Conservation (phyloP, 2,888 invertebrate genomes). For the Stenoptilia bipunctidactyla region DNA sequence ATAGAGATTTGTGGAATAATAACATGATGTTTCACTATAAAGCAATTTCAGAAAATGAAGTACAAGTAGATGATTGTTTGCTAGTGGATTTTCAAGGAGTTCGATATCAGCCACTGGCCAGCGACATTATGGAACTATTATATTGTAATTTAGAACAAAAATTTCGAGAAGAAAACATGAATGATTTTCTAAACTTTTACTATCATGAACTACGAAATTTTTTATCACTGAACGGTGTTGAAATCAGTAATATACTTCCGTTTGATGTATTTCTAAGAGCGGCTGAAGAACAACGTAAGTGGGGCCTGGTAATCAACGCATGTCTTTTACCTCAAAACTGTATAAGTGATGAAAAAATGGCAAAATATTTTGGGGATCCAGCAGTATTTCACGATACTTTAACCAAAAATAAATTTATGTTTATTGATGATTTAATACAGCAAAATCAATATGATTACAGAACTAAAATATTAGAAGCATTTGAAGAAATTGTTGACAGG, state of each 20-base stretch:
- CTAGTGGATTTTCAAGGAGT: conserved; percentile 79
- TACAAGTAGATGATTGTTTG: conserved; percentile 65
- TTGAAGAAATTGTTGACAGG: conserved; percentile 66
- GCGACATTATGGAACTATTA: conserved; percentile 72
- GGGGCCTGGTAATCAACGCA: conserved; percentile 67
- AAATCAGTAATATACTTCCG: conserved; percentile 43
- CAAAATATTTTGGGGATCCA: conserved; percentile 50
- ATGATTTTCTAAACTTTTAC: conserved; percentile 67
- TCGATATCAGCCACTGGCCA: conserved; percentile 75
- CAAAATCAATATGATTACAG: conserved; percentile 48
- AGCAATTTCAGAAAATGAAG: conserved; percentile 15
- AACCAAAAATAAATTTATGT: conserved; percentile 58
- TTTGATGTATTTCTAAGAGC: conserved; percentile 49
- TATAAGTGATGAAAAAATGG: conserved; percentile 59
- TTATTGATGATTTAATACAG: conserved; percentile 67
- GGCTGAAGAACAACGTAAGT: conserved; percentile 56
- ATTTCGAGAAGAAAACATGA: conserved; percentile 59
- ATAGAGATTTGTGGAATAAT: conserved; percentile 75
- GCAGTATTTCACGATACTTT: conserved; percentile 68
- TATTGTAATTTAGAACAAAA: conserved; percentile 62
- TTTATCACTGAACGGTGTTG: conserved; percentile 41
- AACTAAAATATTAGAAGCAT: conserved; percentile 59
- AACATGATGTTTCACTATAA: conserved; percentile 71
- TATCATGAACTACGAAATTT: conserved; percentile 54
- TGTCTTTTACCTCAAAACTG: conserved; percentile 66